Evolutionary conservation across 1,140 invertebrate species (phyloP).

Genomic region (Zaprionus vittiger): DNA sequence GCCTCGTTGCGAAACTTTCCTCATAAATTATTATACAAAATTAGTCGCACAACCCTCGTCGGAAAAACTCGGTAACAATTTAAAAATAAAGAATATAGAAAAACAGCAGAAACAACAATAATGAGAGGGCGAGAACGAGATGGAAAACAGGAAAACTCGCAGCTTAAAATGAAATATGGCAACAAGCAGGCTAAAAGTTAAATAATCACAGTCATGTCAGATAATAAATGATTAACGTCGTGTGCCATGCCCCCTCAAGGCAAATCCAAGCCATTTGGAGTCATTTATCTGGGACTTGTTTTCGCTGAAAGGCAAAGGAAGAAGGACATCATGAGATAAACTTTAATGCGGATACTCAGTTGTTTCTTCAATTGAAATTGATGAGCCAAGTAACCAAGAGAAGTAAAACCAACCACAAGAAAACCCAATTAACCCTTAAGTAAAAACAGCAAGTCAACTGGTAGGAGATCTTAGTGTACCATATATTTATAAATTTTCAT

Average conservation of each 20-base stretch:
- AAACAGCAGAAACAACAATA: slow-evolving; percentile 14
- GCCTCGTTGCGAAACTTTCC: slow-evolving; percentile 51
- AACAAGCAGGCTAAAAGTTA: slow-evolving; percentile 62
- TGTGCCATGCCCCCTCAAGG: slow-evolving; percentile 9
- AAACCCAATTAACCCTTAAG: slow-evolving; percentile 11
- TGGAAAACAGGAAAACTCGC: slow-evolving; percentile 16
- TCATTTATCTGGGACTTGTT: slow-evolving; percentile 60
- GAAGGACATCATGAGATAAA: neutral
- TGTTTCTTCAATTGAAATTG: slow-evolving; percentile 39
- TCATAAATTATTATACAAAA: slow-evolving; percentile 73
- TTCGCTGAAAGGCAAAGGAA: slow-evolving; percentile 9
- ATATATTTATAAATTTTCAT: neutral
- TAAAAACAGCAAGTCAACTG: neutral
- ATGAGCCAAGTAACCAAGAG: slow-evolving; percentile 15
- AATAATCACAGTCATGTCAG: slow-evolving; percentile 79
- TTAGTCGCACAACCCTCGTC: slow-evolving; percentile 46
- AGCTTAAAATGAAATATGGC: slow-evolving; percentile 70
- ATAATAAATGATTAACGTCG: slow-evolving; percentile 81
- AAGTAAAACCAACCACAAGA: slow-evolving; percentile 18
- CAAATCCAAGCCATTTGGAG: slow-evolving; percentile 47
- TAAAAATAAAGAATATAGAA: slow-evolving; percentile 20
- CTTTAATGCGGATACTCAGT: slow-evolving; percentile 20
- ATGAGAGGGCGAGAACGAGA: neutral
- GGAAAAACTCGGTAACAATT: slow-evolving; percentile 24
- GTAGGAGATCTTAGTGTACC: neutral